A percentile compares a stretch with the other conserved stretches of the same genome.
Evolutionary conservation across 2,888 invertebrate genomes (phyloP).

Genomic region (Stenichneumon culpator): DNA sequence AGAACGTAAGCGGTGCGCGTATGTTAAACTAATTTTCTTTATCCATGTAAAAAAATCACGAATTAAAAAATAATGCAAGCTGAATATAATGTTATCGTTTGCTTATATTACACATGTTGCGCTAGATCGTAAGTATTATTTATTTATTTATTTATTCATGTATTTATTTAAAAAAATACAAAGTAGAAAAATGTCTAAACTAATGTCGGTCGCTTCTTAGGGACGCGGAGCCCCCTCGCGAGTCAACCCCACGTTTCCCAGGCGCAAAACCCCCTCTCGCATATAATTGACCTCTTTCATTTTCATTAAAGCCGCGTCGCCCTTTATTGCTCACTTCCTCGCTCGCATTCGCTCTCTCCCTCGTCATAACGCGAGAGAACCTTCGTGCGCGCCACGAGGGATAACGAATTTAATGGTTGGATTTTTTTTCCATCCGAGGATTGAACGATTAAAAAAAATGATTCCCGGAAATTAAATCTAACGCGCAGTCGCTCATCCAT

Average conservation of each 20-base stretch:
- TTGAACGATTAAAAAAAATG: slow-evolving; percentile 1
- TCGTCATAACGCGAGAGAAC: slow-evolving; percentile 39
- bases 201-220: slow-evolving; percentile 17
- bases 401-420: slow-evolving; percentile 5
- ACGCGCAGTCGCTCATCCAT: background rate
- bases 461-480: background rate
- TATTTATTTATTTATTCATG: background rate
- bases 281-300: slow-evolving; percentile 61
- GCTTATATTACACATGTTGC: slow-evolving; percentile 7
- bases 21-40: background rate
- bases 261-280: slow-evolving; percentile 29
- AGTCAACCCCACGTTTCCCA: slow-evolving; percentile 54
- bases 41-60: slow-evolving; percentile 21
- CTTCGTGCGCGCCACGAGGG: background rate
- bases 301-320: slow-evolving; percentile 58
- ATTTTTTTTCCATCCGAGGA: slow-evolving; percentile 1
- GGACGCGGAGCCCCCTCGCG: background rate
- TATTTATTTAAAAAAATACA: too few species aligned
- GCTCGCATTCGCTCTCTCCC: slow-evolving; percentile 41
- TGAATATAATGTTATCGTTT: slow-evolving; percentile 50
- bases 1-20: background rate
- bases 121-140: slow-evolving; percentile 12
- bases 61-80: background rate
- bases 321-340: slow-evolving; percentile 64
- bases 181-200: background rate